phyloP scores from a whole-genome alignment of 2,888 invertebrate species.

The Drosophila ezoana region DNA sequence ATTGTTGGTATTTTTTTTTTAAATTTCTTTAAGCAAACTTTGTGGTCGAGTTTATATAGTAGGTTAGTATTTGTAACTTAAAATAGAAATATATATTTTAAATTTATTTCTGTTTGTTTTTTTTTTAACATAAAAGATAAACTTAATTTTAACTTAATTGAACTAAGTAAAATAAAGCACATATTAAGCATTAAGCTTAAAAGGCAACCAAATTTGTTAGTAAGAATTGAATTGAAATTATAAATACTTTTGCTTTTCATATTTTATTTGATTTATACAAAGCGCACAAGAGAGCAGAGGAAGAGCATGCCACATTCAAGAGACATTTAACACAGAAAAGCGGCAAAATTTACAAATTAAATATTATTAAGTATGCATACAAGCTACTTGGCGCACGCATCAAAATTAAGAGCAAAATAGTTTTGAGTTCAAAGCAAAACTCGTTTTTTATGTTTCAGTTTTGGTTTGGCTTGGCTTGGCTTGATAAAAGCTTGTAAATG shows the following conservation, averaged over 20 bases:
- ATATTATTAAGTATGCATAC: not conserved
- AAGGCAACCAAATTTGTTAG: conserved; percentile 70
- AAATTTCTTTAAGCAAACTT: conserved; percentile 64
- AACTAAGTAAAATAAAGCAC: conserved; percentile 64
- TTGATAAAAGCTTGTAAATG: conserved; percentile 21
- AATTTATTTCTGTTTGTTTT: conserved; percentile 36
- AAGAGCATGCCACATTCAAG: conserved; percentile 63
- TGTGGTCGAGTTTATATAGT: conserved; percentile 67
- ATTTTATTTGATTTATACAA: conserved; percentile 36
- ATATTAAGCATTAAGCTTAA: conserved; percentile 73
- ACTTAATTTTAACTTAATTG: conserved; percentile 56
- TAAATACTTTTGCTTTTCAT: conserved; percentile 32
- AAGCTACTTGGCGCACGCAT: conserved; percentile 23
- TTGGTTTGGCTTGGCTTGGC: not conserved
- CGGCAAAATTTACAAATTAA: conserved; percentile 35
- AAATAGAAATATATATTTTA: conserved; percentile 40
- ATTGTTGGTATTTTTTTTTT: conserved; percentile 18
- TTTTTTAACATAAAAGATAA: conserved; percentile 43
- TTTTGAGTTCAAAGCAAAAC: conserved; percentile 14
- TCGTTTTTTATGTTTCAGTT: conserved; percentile 24
- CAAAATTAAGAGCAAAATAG: conserved; percentile 16
- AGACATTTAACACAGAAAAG: conserved; percentile 54
- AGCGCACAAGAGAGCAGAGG: conserved; percentile 60
- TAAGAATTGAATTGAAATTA: conserved; percentile 55
- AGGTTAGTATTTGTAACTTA: conserved; percentile 73